Evolutionary conservation across 2,888 invertebrate genomes (phyloP).

Genomic region (Toxonevra muliebris): DNA sequence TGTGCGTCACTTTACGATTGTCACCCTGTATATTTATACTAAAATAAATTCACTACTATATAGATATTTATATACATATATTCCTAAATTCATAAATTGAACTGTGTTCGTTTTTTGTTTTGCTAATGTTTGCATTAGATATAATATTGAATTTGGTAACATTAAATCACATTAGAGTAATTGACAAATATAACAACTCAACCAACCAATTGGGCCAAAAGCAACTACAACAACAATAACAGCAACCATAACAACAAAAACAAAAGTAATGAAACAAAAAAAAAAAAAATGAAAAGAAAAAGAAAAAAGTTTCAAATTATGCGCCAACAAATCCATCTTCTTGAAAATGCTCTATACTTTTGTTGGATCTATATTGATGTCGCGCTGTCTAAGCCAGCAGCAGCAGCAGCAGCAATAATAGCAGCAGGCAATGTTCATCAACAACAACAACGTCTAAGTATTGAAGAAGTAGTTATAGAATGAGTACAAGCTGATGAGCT

Average conservation of each 20-base stretch:
- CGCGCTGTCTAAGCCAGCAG: not conserved
- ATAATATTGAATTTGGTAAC: not conserved
- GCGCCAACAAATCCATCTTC: not conserved
- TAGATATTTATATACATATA: too few species aligned
- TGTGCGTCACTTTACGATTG: too few species aligned
- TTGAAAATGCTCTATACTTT: not conserved
- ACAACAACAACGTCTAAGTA: too few species aligned
- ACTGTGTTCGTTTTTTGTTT: too few species aligned
- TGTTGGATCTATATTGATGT: not conserved
- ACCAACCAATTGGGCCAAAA: too few species aligned
- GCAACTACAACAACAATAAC: not conserved
- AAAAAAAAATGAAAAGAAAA: not conserved
- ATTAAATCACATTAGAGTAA: conserved; percentile 31
- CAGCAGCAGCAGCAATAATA: not conserved
- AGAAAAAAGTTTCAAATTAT: conserved; percentile 16
- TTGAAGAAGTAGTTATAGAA: not conserved
- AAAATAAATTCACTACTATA: too few species aligned
- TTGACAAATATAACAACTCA: conserved; percentile 27
- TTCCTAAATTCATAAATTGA: too few species aligned
- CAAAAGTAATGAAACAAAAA: conserved; percentile 1
- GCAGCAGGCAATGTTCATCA: not conserved
- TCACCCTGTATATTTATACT: too few species aligned
- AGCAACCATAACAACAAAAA: not conserved
- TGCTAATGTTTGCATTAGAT: not conserved
- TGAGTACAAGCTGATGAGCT: conserved; percentile 1